These are phyloP conservation scores for Periphyllus acericola DNA, from an alignment of 2,888 invertebrate species.

Conservation along the genomic window DNA sequence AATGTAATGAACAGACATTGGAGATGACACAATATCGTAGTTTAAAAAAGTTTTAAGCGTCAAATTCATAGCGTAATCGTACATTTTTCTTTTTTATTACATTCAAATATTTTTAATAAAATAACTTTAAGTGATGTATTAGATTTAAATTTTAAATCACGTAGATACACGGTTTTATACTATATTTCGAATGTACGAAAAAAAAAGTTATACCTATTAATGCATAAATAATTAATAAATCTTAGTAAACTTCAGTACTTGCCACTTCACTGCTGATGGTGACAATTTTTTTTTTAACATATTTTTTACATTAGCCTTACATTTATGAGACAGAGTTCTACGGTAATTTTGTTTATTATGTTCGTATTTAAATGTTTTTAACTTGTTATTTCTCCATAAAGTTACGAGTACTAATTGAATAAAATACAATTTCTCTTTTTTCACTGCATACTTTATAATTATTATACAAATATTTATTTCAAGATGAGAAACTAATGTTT, in stretches of 20 bases:
- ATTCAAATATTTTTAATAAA: no score
- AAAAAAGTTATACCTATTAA: no score
- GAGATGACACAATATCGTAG: no score
- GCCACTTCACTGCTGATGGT: not conserved
- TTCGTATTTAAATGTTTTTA: not conserved
- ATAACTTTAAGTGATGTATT: no score
- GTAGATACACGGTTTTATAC: no score
- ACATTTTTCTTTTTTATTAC: no score
- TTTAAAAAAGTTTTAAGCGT: no score
- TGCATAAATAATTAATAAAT: not conserved
- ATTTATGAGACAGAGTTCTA: not conserved
- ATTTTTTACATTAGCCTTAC: not conserved
- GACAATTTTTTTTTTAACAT: not conserved
- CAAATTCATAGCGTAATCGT: no score
- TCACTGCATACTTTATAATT: not conserved
- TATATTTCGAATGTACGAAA: no score
- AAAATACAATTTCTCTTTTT: not conserved
- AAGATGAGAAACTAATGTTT: not conserved
- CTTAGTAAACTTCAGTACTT: not conserved
- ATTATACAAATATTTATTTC: not conserved
- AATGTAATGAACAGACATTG: no score
- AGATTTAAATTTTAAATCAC: no score
- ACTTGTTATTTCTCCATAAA: not conserved
- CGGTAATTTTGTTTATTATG: not conserved
- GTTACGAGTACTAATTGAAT: conserved; percentile 1